Conservation (phyloP, 2,797 vertebrate species). For the Cryptoprocta ferox region DNA sequence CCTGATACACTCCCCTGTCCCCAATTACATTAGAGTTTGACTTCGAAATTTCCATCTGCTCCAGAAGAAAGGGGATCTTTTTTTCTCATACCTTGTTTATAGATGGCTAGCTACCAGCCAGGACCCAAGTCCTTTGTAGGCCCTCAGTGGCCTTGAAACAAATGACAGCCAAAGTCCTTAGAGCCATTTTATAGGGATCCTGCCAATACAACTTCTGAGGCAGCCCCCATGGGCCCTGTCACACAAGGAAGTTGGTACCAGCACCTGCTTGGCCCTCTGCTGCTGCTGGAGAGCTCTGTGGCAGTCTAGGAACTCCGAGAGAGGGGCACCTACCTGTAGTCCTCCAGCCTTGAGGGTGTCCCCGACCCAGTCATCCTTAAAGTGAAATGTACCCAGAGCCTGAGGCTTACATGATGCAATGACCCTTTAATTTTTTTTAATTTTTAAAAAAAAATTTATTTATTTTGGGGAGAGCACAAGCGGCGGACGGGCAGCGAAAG, state of each 20-base stretch:
- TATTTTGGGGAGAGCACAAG: too few species aligned
- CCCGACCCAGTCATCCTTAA: neutral
- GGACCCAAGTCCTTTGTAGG: neutral
- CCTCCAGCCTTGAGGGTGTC: neutral
- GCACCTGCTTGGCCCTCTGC: neutral
- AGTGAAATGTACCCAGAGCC: neutral
- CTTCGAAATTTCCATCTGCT: neutral
- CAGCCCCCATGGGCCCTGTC: neutral
- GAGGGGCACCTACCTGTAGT: neutral
- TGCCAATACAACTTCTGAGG: neutral
- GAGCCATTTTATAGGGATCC: neutral
- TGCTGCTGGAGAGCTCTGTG: neutral
- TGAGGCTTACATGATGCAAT: accelerated
- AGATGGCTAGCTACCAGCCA: neutral
- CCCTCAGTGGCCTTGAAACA: neutral
- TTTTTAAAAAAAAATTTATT: too few species aligned
- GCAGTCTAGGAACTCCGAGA: too few species aligned
- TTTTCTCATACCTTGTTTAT: neutral
- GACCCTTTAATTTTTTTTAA: neutral
- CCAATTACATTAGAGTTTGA: neutral
- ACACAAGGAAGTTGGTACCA: accelerated
- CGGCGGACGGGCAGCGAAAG: too few species aligned
- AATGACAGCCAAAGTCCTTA: neutral
- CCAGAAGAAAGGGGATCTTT: neutral
- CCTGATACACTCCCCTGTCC: accelerated